Evolutionary conservation across 2,797 vertebrate genomes (phyloP).

Genomic region (Hydrolagus colliei): DNA sequence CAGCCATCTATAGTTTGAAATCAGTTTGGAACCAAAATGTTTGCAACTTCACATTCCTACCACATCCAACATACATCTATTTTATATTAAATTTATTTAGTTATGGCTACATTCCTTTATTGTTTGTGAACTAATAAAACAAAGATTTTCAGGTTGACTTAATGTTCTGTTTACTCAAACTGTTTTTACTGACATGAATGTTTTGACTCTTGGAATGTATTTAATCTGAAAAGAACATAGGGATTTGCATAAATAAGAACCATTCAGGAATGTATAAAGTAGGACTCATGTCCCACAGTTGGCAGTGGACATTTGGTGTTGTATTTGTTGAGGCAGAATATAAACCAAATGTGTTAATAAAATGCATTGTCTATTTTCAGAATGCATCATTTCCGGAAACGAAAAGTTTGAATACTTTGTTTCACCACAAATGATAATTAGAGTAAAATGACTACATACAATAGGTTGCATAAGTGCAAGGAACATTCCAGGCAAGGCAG

Average conservation of each 20-base stretch:
- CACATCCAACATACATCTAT: constrained; percentile 7
- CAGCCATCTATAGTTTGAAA: background rate
- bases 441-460: background rate
- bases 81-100: constrained; percentile 2
- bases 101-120: constrained; percentile 14
- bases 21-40: background rate
- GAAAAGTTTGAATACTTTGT: background rate
- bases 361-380: constrained; percentile 6
- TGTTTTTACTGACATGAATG: background rate
- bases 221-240: background rate
- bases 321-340: constrained; percentile 20
- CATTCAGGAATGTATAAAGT: background rate
- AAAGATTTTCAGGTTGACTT: constrained; percentile 1
- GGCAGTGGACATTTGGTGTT: background rate
- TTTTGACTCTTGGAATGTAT: background rate
- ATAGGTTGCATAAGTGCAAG: background rate
- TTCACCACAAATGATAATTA: constrained; percentile 2
- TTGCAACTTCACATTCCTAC: constrained; percentile 9
- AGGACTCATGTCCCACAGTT: background rate
- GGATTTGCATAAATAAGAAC: background rate
- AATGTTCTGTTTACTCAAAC: background rate
- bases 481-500: background rate
- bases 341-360: constrained; percentile 6
- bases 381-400: constrained; percentile 6
- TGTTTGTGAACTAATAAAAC: background rate